Base-by-base conservation (phyloP, 2,888 invertebrate genomes). In the Harpagoxenus sublaevis region DNA sequence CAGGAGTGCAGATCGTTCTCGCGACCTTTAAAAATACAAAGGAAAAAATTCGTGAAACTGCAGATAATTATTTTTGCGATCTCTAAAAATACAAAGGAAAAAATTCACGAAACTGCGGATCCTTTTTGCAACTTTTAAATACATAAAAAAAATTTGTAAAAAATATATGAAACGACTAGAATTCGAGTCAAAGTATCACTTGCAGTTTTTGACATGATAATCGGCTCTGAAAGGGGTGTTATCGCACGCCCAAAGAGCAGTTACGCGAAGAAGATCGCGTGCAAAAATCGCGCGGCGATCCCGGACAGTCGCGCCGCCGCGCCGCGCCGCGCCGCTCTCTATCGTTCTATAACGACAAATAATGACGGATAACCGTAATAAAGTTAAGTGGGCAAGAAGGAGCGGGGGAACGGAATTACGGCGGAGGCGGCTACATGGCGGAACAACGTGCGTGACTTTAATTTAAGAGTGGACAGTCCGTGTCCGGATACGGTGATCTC, bases 401-500 rank as follows among this genome's bases (percentile, higher is more conserved):
- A 68, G 68, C 57, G 75, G 70, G n/a, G 53, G n/a, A 3, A 9
- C 8, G n/a, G 57, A 75, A 63, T 55, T 78, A 75, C 31, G 28
- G 39, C 53, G 39, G 48, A 78, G 42, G 42, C 31, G 28, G 53
- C 70, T 79, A 84, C 60, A 60, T 81, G 71, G 71, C 79, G 84
- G 87, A 84, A 81, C 78, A 73, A 68, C 84, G 83, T 81, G 71
- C 81, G 81, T 79, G 84, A 81, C 71, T 85, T 79, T 78, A 66
- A 87, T 86, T 83, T 68, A 53, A 73, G 28, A 73, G 71, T 73
- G 70, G 77, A 84, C 81, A 81, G 83, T 81, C 83, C 81, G 86
- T 86, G 83, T 81, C 83, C 81, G 86, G 87, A 79, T 86, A 83
- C 85, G 55, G 66, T 62, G 84, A 74, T 73, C 66, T 85, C 82